Conservation (phyloP, 2,113 vertebrate species). For the Dascyllus trimaculatus region DNA sequence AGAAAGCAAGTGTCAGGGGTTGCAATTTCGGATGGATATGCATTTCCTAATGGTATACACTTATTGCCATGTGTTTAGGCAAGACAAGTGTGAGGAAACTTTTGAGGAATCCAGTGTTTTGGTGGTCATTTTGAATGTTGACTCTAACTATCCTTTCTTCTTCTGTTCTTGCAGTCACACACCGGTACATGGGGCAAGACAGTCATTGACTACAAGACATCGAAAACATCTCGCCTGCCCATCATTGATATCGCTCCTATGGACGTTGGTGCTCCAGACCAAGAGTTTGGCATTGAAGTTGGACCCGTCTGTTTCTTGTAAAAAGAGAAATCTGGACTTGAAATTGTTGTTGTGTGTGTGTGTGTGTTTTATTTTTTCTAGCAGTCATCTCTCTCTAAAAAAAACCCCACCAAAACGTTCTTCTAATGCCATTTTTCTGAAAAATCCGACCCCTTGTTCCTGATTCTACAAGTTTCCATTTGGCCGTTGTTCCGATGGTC, state of each 20-base stretch:
- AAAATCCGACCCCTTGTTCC: slow-evolving; percentile 78
- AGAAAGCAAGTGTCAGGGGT: too few relatives aligned
- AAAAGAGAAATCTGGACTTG: slow-evolving; percentile 98
- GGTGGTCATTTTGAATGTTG: neutral
- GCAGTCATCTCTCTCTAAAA: slow-evolving; percentile 93
- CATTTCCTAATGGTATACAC: too few relatives aligned
- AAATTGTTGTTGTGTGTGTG: slow-evolving; percentile 90
- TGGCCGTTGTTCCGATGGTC: slow-evolving; percentile 85
- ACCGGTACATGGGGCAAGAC: slow-evolving; percentile 97
- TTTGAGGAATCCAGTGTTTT: too few relatives aligned
- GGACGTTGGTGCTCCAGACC: slow-evolving; percentile 96
- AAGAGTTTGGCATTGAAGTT: slow-evolving; percentile 97
- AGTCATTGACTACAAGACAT: slow-evolving; percentile 98
- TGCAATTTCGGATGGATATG: too few relatives aligned
- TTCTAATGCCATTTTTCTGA: slow-evolving; percentile 87
- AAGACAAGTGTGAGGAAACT: neutral
- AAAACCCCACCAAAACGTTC: slow-evolving; percentile 79
- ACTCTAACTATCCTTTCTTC: slow-evolving; percentile 7
- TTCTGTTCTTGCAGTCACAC: slow-evolving; percentile 90
- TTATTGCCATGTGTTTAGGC: too few relatives aligned
- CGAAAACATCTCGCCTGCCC: slow-evolving; percentile 97
- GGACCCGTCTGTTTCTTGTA: slow-evolving; percentile 99
- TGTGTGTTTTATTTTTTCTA: slow-evolving; percentile 89
- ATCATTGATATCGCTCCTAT: slow-evolving; percentile 98
- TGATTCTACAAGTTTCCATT: slow-evolving; percentile 78